phyloP scores from a whole-genome alignment of 2,797 vertebrate genomes.

The Periparus ater region DNA sequence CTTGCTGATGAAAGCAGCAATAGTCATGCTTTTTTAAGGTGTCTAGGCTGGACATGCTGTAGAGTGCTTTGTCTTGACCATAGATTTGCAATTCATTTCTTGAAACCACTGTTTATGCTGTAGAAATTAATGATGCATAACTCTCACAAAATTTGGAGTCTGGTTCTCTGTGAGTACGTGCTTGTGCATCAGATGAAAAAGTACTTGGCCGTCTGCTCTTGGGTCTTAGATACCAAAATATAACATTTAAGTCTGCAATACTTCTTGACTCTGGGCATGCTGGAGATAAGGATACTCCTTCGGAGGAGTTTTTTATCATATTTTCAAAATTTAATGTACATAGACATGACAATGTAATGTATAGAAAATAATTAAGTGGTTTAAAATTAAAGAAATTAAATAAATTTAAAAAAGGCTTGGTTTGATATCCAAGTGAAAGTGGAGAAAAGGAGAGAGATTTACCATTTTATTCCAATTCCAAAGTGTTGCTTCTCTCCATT shows the following conservation, averaged over 20 bases:
- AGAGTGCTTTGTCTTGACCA: not conserved
- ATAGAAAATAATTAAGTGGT: not conserved
- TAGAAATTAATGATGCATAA: not conserved
- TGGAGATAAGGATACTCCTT: not conserved
- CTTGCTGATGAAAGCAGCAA: not conserved
- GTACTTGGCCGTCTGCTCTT: not conserved
- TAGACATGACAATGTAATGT: not conserved
- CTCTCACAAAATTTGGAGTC: not conserved
- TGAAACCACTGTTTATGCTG: not conserved
- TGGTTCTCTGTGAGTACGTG: not conserved
- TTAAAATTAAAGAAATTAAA: not conserved
- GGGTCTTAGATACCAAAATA: not conserved
- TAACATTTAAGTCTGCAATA: not conserved
- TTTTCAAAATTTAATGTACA: not conserved
- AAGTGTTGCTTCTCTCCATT: not conserved
- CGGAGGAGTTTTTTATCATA: not conserved
- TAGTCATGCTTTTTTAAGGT: not conserved
- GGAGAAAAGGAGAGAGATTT: not conserved
- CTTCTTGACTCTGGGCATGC: not conserved
- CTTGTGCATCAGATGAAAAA: not conserved
- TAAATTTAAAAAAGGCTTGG: not conserved
- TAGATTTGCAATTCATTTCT: not conserved
- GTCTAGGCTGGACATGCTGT: not conserved
- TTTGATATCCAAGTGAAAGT: not conserved
- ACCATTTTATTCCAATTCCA: not conserved